Evolutionary conservation across 2,888 invertebrate species (phyloP), one percentile per base, ranked within the genome.

Genomic region (Cerastis rubricosa): DNA sequence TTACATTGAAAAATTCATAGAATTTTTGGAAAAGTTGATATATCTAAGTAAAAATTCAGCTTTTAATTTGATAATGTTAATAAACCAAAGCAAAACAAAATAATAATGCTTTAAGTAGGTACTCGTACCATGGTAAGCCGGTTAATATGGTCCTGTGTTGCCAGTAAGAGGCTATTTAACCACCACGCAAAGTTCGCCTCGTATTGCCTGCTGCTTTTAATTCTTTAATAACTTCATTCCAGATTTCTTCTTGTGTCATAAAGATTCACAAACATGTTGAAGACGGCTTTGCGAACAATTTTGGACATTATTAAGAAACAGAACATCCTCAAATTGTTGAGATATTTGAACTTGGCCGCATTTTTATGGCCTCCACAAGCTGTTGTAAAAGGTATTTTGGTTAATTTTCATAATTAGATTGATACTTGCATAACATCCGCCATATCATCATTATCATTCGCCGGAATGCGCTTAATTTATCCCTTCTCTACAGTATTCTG

Each of bases 361-460:
- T 83, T 9, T 59, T 1, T 64, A 12, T 82, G 79, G 79, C 74
- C 69, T 11, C 35, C 51, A 35, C 45, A 19, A 19, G 45, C 57
- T 17, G 25, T 47, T 51, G 2, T 83, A 25, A 1, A 79, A 67
- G 84, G 84, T 83, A 61, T 29, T 47, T 22, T 12, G 2, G 0
- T n/a, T 45, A 11, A 1, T 8, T 43, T n/a, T 17, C 17, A 17
- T 29, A 29, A 25, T 1, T 59, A 29, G 25, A 59, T 59, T 25
- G 29, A 29, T 17, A 59, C 25, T 59, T 17, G 29, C 59, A 14
- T 57, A 25, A 57, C 14, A n/a, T 12, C 11, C n/a, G n/a, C n/a
- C n/a, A n/a, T n/a, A n/a, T n/a, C n/a, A n/a, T n/a, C n/a, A n/a
- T n/a, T n/a, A n/a, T n/a, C n/a, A n/a, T n/a, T n/a, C n/a, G n/a